A percentile compares a stretch with the other conserved stretches of the same genome.
Conservation (phyloP, 2,888 invertebrate species). For the Malachius bipustulatus region DNA sequence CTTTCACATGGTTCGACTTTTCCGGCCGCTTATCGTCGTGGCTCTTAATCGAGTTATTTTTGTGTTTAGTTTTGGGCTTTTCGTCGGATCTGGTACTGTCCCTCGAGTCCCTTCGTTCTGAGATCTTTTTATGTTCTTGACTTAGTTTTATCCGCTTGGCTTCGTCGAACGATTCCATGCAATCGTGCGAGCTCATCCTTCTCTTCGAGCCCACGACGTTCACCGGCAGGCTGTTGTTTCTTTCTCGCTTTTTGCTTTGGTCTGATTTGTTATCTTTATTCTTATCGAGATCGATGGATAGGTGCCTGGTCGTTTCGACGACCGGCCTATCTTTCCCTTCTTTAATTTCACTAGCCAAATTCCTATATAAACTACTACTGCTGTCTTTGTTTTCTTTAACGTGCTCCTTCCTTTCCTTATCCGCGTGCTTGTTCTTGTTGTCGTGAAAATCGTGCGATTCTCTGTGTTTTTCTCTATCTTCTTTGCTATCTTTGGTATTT, state of each 20-base stretch:
- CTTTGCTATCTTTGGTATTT: conserved; percentile 35
- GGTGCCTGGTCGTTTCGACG: conserved; percentile 36
- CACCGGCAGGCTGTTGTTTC: conserved; percentile 50
- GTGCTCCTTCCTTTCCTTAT: conserved; percentile 33
- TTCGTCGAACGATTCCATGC: conserved; percentile 43
- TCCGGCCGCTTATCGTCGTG: conserved; percentile 48
- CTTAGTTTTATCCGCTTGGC: conserved; percentile 50
- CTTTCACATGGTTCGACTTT: conserved; percentile 39
- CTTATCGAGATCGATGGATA: conserved; percentile 40
- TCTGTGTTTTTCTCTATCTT: conserved; percentile 38
- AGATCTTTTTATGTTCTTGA: conserved; percentile 38
- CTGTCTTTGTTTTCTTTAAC: conserved; percentile 40
- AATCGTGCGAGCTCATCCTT: conserved; percentile 68
- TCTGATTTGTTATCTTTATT: conserved; percentile 25
- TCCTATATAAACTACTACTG: conserved; percentile 34
- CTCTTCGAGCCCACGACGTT: conserved; percentile 59
- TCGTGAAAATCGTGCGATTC: conserved; percentile 24
- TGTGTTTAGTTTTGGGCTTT: conserved; percentile 43
- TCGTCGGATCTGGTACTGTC: conserved; percentile 40
- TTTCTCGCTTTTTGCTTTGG: conserved; percentile 42
- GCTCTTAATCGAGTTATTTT: conserved; percentile 46
- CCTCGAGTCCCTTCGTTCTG: conserved; percentile 59
- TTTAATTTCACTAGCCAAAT: conserved; percentile 41
- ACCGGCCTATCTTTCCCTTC: conserved; percentile 25
- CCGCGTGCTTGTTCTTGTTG: conserved; percentile 28